These are phyloP conservation scores for Ageneiosus marmoratus DNA, from an alignment of 2,113 vertebrate genomes.

Conservation along the genomic window DNA sequence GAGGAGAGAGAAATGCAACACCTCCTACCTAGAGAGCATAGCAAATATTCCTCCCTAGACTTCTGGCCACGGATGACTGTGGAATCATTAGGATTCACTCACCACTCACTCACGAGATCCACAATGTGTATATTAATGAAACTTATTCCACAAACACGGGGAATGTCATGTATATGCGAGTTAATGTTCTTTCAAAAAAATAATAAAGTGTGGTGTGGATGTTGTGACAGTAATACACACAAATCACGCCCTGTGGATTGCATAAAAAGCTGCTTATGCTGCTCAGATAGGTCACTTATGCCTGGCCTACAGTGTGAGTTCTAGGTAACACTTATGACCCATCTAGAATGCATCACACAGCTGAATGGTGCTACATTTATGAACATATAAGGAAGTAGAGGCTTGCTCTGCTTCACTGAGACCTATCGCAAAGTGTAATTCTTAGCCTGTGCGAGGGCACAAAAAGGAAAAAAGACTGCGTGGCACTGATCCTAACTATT, in stretches of 20 bases:
- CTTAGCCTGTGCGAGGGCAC: background rate
- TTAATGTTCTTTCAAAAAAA: background rate
- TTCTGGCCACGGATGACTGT: background rate
- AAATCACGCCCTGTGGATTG: background rate
- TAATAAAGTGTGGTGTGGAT: background rate
- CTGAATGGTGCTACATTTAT: background rate
- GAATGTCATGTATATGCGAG: background rate
- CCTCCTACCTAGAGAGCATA: background rate
- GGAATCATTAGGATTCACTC: background rate
- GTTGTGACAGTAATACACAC: background rate
- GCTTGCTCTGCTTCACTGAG: background rate
- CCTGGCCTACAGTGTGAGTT: background rate
- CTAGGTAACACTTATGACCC: constrained; percentile 1
- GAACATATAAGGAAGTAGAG: constrained; percentile 16
- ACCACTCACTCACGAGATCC: background rate
- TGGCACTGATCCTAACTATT: background rate
- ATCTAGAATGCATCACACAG: constrained; percentile 2
- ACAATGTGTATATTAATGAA: background rate
- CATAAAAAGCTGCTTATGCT: background rate
- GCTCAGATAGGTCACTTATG: background rate
- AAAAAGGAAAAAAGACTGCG: background rate
- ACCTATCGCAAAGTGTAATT: background rate
- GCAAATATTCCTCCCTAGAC: background rate
- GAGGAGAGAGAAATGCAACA: background rate
- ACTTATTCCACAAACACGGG: background rate